Evolutionary conservation across 2,797 vertebrate species (phyloP).

Genomic region (Myoxocephalus aenaeus): DNA sequence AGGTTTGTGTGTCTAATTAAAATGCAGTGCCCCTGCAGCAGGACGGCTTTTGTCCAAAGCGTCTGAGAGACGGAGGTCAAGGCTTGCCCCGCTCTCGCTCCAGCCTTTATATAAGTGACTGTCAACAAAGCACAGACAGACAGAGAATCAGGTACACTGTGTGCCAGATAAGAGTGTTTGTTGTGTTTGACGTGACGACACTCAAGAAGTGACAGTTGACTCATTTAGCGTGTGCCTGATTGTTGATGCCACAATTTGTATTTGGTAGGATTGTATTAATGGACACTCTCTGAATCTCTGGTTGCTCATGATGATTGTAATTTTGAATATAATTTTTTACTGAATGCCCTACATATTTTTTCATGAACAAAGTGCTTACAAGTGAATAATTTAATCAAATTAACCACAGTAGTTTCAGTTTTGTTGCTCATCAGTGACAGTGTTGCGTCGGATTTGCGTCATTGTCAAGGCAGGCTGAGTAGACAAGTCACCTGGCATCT

Average conservation of each 20-base stretch:
- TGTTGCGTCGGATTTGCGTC: slow-evolving; percentile 36
- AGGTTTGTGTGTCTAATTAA: slow-evolving; percentile 55
- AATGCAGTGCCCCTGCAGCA: slow-evolving; percentile 63
- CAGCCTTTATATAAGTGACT: slow-evolving; percentile 57
- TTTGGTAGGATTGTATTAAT: neutral
- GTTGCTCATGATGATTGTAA: neutral
- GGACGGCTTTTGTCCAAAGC: slow-evolving; percentile 40
- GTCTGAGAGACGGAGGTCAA: slow-evolving; percentile 62
- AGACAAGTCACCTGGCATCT: slow-evolving; percentile 28
- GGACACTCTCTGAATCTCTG: neutral
- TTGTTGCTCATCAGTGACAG: slow-evolving; percentile 33
- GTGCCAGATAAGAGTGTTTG: slow-evolving; percentile 40
- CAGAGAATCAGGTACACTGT: slow-evolving; percentile 48
- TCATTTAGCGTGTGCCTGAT: slow-evolving; percentile 9
- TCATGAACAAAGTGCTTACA: neutral
- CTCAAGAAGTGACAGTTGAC: slow-evolving; percentile 4
- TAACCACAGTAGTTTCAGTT: slow-evolving; percentile 7
- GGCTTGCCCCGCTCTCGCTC: slow-evolving; percentile 42
- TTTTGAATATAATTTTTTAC: neutral
- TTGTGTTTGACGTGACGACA: slow-evolving; percentile 31
- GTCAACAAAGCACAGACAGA: slow-evolving; percentile 48
- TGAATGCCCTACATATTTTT: neutral
- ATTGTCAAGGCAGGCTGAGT: slow-evolving; percentile 31
- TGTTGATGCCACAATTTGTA: slow-evolving; percentile 20
- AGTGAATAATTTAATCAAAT: slow-evolving; percentile 33